Evolutionary conservation across 2,113 vertebrate genomes (phyloP).

Genomic region (Petromus typicus): DNA sequence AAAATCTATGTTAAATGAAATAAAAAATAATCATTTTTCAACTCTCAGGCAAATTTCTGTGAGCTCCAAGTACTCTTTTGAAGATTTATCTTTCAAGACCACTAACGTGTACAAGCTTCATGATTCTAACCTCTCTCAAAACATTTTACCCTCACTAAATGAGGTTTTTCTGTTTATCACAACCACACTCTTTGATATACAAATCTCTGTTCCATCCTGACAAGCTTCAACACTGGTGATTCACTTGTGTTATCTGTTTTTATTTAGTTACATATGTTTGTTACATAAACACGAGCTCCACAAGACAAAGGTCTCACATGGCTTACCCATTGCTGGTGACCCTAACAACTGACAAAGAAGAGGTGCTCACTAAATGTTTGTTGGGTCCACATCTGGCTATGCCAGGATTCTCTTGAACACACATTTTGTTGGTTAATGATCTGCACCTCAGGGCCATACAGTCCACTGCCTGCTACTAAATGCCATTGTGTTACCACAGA

Average conservation of each 20-base stretch:
- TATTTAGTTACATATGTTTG: neutral
- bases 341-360: neutral
- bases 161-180: neutral
- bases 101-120: neutral
- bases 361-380: neutral
- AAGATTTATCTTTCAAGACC: neutral
- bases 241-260: neutral
- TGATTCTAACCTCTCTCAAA: neutral
- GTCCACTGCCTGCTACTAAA: neutral
- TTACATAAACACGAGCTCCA: neutral
- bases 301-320: neutral
- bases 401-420: neutral
- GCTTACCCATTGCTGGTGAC: neutral
- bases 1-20: neutral
- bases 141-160: neutral
- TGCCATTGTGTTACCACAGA: neutral
- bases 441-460: neutral
- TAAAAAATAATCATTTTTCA: neutral
- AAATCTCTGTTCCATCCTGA: neutral
- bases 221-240: neutral
- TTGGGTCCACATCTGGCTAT: neutral
- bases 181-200: neutral
- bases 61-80: neutral
- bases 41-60: neutral
- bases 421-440: neutral